These are phyloP conservation scores for Mythimna albipuncta DNA, from an alignment of 2,888 invertebrate species.

Conservation along the genomic window DNA sequence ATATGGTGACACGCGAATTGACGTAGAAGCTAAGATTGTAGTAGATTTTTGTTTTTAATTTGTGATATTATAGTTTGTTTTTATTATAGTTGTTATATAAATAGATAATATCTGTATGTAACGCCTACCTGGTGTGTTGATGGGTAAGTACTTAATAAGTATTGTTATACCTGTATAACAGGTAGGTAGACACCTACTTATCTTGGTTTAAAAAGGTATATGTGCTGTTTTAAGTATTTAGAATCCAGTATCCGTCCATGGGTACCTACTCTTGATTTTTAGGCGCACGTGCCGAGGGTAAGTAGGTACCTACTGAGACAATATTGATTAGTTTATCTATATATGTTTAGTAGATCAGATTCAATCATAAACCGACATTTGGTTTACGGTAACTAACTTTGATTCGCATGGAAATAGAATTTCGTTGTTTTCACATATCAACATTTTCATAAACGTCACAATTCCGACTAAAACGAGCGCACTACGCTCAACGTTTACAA, in stretches of 20 bases:
- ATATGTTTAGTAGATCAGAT: background rate
- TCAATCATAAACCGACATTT: background rate
- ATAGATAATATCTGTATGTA: background rate
- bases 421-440: slow-evolving; percentile 2
- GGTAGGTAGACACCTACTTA: background rate
- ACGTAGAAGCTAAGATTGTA: background rate
- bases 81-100: background rate
- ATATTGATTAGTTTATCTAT: background rate
- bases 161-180: too few relatives aligned
- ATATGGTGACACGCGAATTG: background rate
- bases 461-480: slow-evolving; percentile 20
- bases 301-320: background rate
- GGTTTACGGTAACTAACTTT: background rate
- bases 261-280: background rate
- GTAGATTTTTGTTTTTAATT: too few relatives aligned
- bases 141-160: background rate
- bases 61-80: too few relatives aligned
- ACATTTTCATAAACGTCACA: slow-evolving; percentile 28
- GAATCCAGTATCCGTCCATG: background rate
- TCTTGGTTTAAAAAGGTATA: background rate
- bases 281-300: background rate
- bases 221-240: background rate
- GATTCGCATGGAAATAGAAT: background rate
- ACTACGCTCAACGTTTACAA: slow-evolving; percentile 27
- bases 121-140: background rate